Base-by-base conservation (phyloP, 2,797 vertebrate species). In the Leptoclinus maculatus region DNA sequence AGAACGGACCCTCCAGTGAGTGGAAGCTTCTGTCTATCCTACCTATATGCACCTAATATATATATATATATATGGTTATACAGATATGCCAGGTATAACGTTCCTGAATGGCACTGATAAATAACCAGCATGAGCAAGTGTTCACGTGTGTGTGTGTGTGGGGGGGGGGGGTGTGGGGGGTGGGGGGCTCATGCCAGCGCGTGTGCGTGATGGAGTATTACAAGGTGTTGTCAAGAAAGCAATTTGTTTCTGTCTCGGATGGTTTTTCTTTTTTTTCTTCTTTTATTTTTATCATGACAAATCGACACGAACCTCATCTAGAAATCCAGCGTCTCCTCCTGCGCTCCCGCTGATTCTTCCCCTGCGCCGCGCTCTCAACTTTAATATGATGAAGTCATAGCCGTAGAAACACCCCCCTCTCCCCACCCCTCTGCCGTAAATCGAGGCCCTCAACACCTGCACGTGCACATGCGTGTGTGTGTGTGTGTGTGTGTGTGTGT, bases 221-320 rank as follows among this genome's bases (percentile, higher is more conserved):
- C 90, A 92, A 92, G 88, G 86, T 91, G 92, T 94, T 94, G 91
- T 94, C 92, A 93, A 93, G 91, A 94, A 94, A 94, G 90, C 92
- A 93, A 94, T 94, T 94, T 94, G 91, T 94, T 93, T 92, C 92
- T 90, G 92, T 91, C 90, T 93, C 82, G 70, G 85, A 91, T 88
- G 91, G 58, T 4, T 88, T 91, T 92, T 90, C 16, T 43, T 16
- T 43, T 89, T 65, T 92, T 91, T 92, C 6, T 47, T 21, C 53
- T 51, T 51, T n/a, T 53, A 0, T 53, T 89, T 63, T 91, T 91
- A 93, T 93, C 90, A 90, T 92, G 92, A 93, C 91, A 92, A 93
- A 93, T 93, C 73, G 91, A 91, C 85, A 38, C 58, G 59, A 80
- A 87, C 82, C 91, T 89, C 89, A 88, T 93, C 80, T 85, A 70